These are phyloP conservation scores for Gallirallus australis DNA, from an alignment of 2,797 vertebrate genomes.

Conservation along the genomic window DNA sequence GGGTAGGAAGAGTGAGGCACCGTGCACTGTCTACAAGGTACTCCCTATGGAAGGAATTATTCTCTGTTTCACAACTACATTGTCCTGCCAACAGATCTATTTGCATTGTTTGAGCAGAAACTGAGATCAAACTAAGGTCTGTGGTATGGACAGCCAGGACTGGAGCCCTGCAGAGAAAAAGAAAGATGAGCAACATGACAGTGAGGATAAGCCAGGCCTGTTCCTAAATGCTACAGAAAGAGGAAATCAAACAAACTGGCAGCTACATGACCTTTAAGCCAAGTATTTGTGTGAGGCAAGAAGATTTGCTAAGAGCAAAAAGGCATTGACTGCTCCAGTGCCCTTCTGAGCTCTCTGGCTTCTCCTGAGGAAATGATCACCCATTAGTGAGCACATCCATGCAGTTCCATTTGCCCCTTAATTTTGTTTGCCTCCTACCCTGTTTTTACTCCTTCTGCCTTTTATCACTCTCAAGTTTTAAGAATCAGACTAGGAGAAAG, in stretches of 20 bases:
- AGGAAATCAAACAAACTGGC: not conserved
- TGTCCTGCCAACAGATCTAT: not conserved
- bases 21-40: not conserved
- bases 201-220: not conserved
- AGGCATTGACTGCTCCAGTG: not conserved
- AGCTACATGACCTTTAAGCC: conserved; percentile 14
- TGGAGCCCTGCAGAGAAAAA: not conserved
- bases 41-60: not conserved
- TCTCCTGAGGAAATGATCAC: not conserved
- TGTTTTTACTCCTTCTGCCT: not conserved
- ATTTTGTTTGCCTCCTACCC: not conserved
- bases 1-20: not conserved
- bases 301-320: not conserved
- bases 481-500: not conserved
- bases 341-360: not conserved
- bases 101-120: not conserved
- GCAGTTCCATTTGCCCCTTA: not conserved
- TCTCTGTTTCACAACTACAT: not conserved
- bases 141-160: not conserved
- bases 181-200: conserved; percentile 3
- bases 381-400: not conserved
- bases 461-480: not conserved
- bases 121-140: not conserved
- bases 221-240: not conserved
- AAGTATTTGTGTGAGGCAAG: not conserved